phyloP scores from a whole-genome alignment of 2,888 invertebrate genomes.

The Epistrophe eligans region DNA sequence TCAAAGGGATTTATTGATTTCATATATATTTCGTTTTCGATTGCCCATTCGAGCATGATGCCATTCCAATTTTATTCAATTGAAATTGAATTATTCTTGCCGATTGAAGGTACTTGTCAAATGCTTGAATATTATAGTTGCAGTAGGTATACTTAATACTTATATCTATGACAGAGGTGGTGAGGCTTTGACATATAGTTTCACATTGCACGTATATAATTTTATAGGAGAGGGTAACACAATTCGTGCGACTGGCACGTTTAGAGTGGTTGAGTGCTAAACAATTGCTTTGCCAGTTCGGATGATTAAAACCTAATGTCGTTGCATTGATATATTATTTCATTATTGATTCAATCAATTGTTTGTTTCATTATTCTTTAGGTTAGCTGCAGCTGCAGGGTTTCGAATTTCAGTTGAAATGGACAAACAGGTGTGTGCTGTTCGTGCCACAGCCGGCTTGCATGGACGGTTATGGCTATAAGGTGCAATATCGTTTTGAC shows the following conservation, averaged over 20 bases:
- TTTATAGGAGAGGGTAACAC: background rate
- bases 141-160: background rate
- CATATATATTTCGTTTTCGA: constrained; percentile 44
- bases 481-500: background rate
- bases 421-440: constrained; percentile 5
- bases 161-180: background rate
- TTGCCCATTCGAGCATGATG: constrained; percentile 53
- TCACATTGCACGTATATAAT: background rate
- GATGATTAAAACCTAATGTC: constrained; percentile 65
- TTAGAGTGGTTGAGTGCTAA: constrained; percentile 40
- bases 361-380: constrained; percentile 20
- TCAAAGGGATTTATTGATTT: constrained; percentile 72
- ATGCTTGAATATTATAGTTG: constrained; percentile 45
- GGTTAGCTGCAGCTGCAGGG: background rate
- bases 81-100: constrained; percentile 70
- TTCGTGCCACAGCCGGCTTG: background rate
- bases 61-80: constrained; percentile 67
- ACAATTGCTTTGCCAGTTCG: constrained; percentile 53
- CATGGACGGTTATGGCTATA: background rate
- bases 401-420: background rate
- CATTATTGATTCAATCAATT: constrained; percentile 51
- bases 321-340: constrained; percentile 45
- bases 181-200: background rate
- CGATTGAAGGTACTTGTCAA: constrained; percentile 66
- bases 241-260: constrained; percentile 20